Evolutionary conservation across 2,888 invertebrate species (phyloP).

Genomic region (Acrobasis repandana): DNA sequence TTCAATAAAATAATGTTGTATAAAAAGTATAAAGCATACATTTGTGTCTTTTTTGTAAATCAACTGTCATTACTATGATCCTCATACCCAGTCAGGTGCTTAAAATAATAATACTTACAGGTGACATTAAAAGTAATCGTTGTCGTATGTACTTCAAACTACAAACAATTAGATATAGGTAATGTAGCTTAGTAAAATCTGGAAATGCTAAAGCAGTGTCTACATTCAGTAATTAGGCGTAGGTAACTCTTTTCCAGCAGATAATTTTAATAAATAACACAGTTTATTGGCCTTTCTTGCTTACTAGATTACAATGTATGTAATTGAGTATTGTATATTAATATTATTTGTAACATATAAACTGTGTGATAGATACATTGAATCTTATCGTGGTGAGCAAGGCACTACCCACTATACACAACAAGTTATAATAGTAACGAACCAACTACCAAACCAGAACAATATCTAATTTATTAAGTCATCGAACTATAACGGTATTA

Average conservation of each 20-base stretch:
- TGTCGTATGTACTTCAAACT: constrained; percentile 33
- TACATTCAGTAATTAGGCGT: constrained; percentile 16
- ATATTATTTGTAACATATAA: neutral
- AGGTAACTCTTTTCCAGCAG: neutral
- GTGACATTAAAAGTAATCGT: constrained; percentile 38
- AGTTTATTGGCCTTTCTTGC: neutral
- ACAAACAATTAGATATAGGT: constrained; percentile 23
- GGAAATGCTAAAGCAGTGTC: constrained; percentile 4
- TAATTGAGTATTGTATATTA: neutral
- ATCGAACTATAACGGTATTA: constrained; percentile 24
- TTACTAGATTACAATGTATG: neutral
- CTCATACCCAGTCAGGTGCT: constrained; percentile 55
- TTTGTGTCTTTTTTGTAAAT: constrained; percentile 45
- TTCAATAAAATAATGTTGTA: constrained; percentile 58
- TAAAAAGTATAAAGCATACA: constrained; percentile 56
- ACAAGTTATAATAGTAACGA: constrained; percentile 22
- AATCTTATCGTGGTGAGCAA: constrained; percentile 26
- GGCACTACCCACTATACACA: constrained; percentile 26
- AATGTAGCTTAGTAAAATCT: constrained; percentile 19
- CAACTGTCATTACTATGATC: constrained; percentile 44
- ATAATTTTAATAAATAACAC: neutral
- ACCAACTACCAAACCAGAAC: constrained; percentile 20
- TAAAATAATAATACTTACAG: constrained; percentile 36
- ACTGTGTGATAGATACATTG: neutral
- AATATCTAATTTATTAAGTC: constrained; percentile 8